A percentile compares a stretch with the other conserved stretches of the same genome.
phyloP scores from a whole-genome alignment of 2,113 vertebrate genomes.

The Ochotona princeps region DNA sequence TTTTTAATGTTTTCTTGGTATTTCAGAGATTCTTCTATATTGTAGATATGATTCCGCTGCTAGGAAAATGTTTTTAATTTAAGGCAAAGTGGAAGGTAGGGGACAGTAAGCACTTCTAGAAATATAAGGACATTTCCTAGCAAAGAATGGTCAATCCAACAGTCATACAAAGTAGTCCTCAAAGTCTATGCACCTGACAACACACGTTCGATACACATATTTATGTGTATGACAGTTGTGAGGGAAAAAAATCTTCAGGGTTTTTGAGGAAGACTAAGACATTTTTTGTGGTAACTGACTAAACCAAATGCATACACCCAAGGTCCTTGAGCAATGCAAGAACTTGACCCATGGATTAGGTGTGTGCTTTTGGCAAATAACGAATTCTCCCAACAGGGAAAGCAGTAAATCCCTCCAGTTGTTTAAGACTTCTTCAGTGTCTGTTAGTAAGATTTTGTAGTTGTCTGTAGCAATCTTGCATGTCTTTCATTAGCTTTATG shows the following conservation, averaged over 20 bases:
- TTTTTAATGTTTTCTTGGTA: background rate
- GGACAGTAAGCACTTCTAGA: background rate
- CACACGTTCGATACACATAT: background rate
- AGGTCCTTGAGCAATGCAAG: background rate
- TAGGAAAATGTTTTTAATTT: slow-evolving; percentile 25
- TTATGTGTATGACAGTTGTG: background rate
- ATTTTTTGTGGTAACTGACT: background rate
- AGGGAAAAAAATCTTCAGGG: background rate
- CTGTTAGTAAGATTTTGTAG: background rate
- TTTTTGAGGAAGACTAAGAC: background rate
- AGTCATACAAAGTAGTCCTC: background rate
- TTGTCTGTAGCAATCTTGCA: background rate
- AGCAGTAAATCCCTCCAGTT: background rate
- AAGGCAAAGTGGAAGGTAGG: background rate
- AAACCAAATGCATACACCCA: background rate
- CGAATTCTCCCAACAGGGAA: background rate
- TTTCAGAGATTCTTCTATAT: background rate
- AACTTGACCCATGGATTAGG: background rate
- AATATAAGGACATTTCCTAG: background rate
- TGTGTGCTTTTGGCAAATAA: background rate
- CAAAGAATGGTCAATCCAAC: background rate
- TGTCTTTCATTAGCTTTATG: background rate
- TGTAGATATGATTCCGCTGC: background rate
- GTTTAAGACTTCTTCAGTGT: background rate
- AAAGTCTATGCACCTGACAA: background rate